Base-by-base conservation (phyloP, 2,113 vertebrate genomes). In the Xiphorhynchus elegans region DNA sequence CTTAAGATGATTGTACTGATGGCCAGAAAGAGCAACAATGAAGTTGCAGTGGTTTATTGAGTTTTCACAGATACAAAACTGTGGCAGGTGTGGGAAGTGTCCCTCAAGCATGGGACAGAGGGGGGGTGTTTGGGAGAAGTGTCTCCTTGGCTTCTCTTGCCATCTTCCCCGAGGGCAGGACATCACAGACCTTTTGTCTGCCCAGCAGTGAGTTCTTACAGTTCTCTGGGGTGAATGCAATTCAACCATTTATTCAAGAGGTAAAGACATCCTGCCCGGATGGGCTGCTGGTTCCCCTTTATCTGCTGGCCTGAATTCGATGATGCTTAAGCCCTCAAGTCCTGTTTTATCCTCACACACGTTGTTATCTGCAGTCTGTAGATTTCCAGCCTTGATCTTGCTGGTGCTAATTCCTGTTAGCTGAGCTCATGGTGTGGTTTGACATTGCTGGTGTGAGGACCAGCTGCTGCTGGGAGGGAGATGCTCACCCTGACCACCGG, bases 371-470 rank as follows among this genome's bases (percentile, higher is more conserved):
- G 0, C 50, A 49, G 42, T 20, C 55, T 67, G 89, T 63, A 91
- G 87, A 92, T 87, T 47, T 59, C 33, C 55, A 62, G 18, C 56
- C 20, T 37, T 62, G 86, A 77, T 95, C 46, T 0, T 39, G 35
- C n/a, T 0, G 4, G 11, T 63, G 46, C 37, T 35, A 18, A 91
- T 97, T 89, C 92, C 56, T 93, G 24, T 44, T 82, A 42, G 78
- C 60, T 89, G 69, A 96, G 82, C 66, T 93, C 81, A 60, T 13
- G 35, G 31, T 26, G 59, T 89, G 87, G 53, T 88, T 83, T 83
- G 67, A 44, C 21, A 1, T 9, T 18, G 11, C 78, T 80, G 75
- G 63, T 35, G 55, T 23, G 23, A 28, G 13, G 75, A 20, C 29
- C 60, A 35, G 24, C n/a, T 91, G 82, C 39, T 95, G 42, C 80